Evolutionary conservation across 1,140 invertebrate genomes (phyloP), one percentile per base, ranked within the genome.

Genomic region (Leptestheria dahalacensis): DNA sequence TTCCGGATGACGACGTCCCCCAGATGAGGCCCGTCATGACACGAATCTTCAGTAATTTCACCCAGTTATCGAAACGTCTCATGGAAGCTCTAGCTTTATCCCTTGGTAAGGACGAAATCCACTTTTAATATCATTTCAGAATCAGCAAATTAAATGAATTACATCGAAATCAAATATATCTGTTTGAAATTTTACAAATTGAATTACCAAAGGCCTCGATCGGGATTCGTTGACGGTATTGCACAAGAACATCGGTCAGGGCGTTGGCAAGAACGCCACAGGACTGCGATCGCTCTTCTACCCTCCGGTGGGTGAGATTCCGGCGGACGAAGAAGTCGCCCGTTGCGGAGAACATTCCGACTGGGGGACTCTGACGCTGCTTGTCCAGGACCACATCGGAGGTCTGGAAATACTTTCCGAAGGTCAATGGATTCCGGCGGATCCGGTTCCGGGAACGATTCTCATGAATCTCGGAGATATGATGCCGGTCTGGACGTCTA

Each of bases 381-480:
- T 75, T 1, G 72, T 73, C 61, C 74, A 75, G 64, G 74, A 75
- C 56, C 60, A 66, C 21, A 62, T 70, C 20, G 73, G 74, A 1
- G 73, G 73, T 20, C 61, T 75, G 15, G 68, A 75, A 66, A 73
- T 74, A 61, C 58, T 55, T 9, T 74, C 74, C 51, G 79, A 81
- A 60, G 78, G 80, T 23, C 78, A 80, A 63, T 91, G 85, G 83
- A 74, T 81, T 63, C 75, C 80, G 25, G 85, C 86, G 0, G 81
- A 82, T 1, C 84, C 88, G 66, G 74, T 90, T 26, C 83, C 84
- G 0, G 84, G 83, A 28, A 82, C 86, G 10, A 82, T 90, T 63
- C 71, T 90, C 18, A 76, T 89, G 25, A 87, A 87, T 65, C 80
- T 82, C 23, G 88, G 86, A 21, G 84, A 89, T 66, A 75, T 88